phyloP scores from a whole-genome alignment of 2,797 vertebrate genomes.

The Myiothlypis chrysogaster region DNA sequence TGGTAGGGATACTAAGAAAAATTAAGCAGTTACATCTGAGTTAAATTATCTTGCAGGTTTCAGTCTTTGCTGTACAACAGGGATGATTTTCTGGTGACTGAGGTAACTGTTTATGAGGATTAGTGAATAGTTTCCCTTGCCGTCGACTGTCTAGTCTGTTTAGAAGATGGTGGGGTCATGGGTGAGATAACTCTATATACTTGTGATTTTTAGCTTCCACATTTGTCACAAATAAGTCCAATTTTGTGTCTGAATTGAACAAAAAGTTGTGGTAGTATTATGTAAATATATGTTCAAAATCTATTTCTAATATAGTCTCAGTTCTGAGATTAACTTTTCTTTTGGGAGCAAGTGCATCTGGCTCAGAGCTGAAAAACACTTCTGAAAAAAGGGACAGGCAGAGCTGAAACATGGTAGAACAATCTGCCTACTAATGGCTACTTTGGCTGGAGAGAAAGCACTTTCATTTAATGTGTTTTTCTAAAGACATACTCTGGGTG shows the following conservation, averaged over 20 bases:
- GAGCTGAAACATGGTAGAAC: not conserved
- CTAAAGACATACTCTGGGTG: not conserved
- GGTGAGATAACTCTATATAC: not conserved
- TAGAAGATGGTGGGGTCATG: not conserved
- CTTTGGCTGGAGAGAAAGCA: not conserved
- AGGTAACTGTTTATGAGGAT: not conserved
- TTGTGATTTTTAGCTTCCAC: not conserved
- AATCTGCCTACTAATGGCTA: not conserved
- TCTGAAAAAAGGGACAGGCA: not conserved
- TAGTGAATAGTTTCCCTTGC: not conserved
- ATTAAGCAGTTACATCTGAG: not conserved
- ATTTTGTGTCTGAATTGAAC: not conserved
- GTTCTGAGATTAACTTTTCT: not conserved
- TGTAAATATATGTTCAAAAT: not conserved
- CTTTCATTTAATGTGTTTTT: not conserved
- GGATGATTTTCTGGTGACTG: not conserved
- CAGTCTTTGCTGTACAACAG: not conserved
- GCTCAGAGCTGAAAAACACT: not conserved
- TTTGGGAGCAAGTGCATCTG: not conserved
- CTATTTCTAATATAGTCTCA: not conserved
- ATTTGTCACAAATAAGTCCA: not conserved
- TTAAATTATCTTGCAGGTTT: not conserved
- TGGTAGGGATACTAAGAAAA: not conserved
- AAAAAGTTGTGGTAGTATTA: not conserved
- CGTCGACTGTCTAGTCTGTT: not conserved